A percentile compares a stretch with the other conserved stretches of the same genome.
Evolutionary conservation across 1,140 invertebrate species (phyloP).

Genomic region (Trachelipus rathkii): DNA sequence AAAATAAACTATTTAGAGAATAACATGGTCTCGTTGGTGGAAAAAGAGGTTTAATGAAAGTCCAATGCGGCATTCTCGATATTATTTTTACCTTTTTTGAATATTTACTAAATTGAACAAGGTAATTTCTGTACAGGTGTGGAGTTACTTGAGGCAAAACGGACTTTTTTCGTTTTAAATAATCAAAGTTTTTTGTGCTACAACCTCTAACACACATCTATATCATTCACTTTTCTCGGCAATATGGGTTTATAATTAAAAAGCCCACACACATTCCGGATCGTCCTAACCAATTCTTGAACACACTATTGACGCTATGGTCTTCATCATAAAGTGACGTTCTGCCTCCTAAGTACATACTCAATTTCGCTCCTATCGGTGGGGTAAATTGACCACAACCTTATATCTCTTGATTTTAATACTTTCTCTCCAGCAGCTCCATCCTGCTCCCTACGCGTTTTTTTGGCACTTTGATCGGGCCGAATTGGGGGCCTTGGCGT

Average conservation of each 20-base stretch:
- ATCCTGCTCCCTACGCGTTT: too few relatives aligned
- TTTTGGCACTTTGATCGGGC: too few relatives aligned
- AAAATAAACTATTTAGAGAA: slow-evolving; percentile 1
- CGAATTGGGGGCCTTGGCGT: too few relatives aligned
- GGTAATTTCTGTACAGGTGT: neutral
- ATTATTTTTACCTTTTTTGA: neutral
- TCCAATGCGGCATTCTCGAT: neutral
- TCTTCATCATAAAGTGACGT: too few relatives aligned
- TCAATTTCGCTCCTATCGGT: too few relatives aligned
- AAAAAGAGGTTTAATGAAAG: neutral
- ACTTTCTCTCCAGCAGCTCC: too few relatives aligned
- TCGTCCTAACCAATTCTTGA: too few relatives aligned
- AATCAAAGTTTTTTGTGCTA: neutral
- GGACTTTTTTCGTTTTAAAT: neutral
- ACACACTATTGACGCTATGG: too few relatives aligned
- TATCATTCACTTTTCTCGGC: neutral
- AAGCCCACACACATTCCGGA: too few relatives aligned
- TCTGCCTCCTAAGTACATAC: too few relatives aligned
- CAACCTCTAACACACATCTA: neutral
- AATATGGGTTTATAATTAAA: neutral
- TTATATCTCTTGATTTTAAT: too few relatives aligned
- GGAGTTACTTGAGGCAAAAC: neutral
- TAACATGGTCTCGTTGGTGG: neutral
- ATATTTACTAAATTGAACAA: neutral
- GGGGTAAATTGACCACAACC: too few relatives aligned